Percentiles rank a stretch among this genome's conserved stretches.
These are phyloP conservation scores for Larimichthys crocea DNA, from an alignment of 2,113 vertebrate species.

Conservation along the genomic window DNA sequence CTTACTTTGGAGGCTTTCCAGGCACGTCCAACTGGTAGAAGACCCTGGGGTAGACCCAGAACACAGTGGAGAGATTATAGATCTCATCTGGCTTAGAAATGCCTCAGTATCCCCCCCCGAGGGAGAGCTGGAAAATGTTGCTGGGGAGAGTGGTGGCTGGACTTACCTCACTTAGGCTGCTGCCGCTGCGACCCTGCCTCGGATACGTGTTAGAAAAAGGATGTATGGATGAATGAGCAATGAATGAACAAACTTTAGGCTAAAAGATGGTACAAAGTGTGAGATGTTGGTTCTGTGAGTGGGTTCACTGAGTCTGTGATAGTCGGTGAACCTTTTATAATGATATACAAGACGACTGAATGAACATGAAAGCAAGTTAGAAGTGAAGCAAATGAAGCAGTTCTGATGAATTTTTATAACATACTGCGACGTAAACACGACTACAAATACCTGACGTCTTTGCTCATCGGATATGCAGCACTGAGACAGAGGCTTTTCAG, in stretches of 20 bases:
- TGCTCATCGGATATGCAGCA: conserved; percentile 15
- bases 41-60: no score
- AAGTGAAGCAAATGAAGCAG: not conserved
- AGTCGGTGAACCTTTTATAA: not conserved
- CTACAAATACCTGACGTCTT: not conserved
- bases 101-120: no score
- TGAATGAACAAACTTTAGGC: not conserved
- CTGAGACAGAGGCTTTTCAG: not conserved
- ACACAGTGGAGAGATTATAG: no score
- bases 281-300: not conserved
- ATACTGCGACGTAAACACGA: not conserved
- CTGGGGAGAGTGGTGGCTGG: not conserved
- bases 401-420: not conserved
- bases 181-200: no score
- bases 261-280: not conserved
- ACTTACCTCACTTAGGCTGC: not conserved
- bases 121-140: not conserved
- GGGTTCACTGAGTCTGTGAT: not conserved
- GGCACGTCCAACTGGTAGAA: no score
- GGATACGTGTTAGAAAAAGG: not conserved
- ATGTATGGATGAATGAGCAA: not conserved
- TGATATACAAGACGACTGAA: not conserved
- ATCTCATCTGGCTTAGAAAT: no score
- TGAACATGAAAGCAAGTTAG: not conserved
- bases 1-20: no score